Evolutionary conservation across 1,140 invertebrate species (phyloP), one percentile per base, ranked within the genome.

Genomic region (Cecropterus lyciades): DNA sequence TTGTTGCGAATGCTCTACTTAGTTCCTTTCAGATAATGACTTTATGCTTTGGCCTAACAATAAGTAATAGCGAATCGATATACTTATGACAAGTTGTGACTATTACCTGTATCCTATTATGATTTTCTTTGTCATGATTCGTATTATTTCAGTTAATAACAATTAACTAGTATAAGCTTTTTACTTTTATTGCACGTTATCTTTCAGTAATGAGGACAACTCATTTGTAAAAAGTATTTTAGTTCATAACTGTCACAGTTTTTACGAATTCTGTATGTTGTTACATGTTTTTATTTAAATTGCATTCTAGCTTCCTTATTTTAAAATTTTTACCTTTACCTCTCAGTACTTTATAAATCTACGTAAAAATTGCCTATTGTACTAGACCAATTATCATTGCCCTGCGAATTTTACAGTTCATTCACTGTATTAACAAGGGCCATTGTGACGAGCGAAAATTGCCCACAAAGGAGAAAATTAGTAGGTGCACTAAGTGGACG

Each of bases 391-490:
- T 60, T 60, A 11, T 46, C 30, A 57, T 8, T 6, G 16, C 14
- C 71, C 24, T 9, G 24, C 46, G 16, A 62, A 62, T n/a, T 62
- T 51, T 20, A 49, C 46, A 62, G 57, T 62, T 49, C 45, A 62
- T 51, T 62, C 45, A 62, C 45, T 15, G 30, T 16, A 24, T 49
- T 48, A 33, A 48, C 45, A 42, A 55, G 15, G 42, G 27, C 43
- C 20, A 33, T 48, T 46, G 42, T 59, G 43, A 20, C 17, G 42
- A 24, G 43, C 42, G 24, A 57, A 60, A 60, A 60, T 48, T 60
- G 57, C 57, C 45, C 57, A 48, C 45, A 60, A 17, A 49, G 57
- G 57, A 49, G 57, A 30, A 60, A 60, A 60, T 60, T 60, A 60
- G 45, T 60, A 60, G 43, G 30, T 60, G 57, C 45, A 60, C 57